Evolutionary conservation across 35 echinoderm and acorn worm genomes (phyloP).

Genomic region (Nesometra sesokonis): DNA sequence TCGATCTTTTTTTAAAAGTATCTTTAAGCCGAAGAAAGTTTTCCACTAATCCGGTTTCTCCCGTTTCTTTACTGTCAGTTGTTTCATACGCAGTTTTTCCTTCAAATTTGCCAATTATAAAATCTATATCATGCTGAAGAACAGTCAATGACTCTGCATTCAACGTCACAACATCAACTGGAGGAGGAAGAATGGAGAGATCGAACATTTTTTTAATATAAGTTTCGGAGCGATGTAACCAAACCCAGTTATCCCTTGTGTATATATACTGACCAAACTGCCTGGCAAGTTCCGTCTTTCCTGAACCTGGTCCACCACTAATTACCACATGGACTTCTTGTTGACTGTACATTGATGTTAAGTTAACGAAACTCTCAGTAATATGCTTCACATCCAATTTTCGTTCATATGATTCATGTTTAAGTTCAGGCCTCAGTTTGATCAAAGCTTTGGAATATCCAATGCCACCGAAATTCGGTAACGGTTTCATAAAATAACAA

Average conservation of each 20-base stretch:
- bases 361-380: background rate
- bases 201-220: background rate
- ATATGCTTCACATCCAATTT: background rate
- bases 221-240: background rate
- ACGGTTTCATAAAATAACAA: background rate
- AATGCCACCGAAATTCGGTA: background rate
- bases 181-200: background rate
- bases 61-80: background rate
- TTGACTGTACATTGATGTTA: background rate
- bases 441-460: background rate
- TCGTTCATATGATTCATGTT: background rate
- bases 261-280: background rate
- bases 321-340: background rate
- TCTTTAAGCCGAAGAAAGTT: background rate
- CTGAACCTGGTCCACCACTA: background rate
- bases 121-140: background rate
- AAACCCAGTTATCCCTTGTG: background rate
- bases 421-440: background rate
- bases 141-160: background rate
- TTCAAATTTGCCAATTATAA: background rate
- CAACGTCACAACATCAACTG: background rate
- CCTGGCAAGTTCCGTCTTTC: background rate
- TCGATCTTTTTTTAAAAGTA: background rate
- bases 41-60: background rate
- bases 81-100: background rate